These are phyloP conservation scores for Gallinago media DNA, from an alignment of 2,113 vertebrate species.

Conservation along the genomic window DNA sequence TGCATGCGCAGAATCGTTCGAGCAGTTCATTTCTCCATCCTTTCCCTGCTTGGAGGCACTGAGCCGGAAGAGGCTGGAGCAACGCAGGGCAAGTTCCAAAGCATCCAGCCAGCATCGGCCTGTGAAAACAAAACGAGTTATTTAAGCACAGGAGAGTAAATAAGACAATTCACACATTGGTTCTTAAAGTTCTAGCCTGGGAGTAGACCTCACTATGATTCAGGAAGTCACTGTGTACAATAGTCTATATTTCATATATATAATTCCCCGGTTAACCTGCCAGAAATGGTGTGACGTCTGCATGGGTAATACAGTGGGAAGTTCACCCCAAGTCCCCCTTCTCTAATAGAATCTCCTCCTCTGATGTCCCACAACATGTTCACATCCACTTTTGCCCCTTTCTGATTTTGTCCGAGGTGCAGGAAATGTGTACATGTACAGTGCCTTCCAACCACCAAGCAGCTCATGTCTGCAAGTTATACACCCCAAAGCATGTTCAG, in stretches of 20 bases:
- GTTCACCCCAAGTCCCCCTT: not conserved
- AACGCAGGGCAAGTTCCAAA: slow-evolving; percentile 92
- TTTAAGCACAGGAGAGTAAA: not conserved
- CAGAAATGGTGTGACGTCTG: not conserved
- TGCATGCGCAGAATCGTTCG: slow-evolving; percentile 78
- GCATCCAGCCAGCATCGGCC: slow-evolving; percentile 98
- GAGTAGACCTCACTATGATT: not conserved
- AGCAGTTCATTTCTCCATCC: slow-evolving; percentile 85
- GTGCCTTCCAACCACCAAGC: not conserved
- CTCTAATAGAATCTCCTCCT: not conserved
- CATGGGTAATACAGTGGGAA: not conserved
- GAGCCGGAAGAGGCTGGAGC: slow-evolving; percentile 91
- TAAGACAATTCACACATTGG: not conserved
- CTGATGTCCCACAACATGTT: not conserved
- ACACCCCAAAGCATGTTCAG: not conserved
- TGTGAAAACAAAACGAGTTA: slow-evolving; percentile 54
- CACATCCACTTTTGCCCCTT: not conserved
- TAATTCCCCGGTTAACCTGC: not conserved
- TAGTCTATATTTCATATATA: not conserved
- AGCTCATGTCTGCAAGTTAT: not conserved
- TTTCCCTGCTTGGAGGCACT: slow-evolving; percentile 82
- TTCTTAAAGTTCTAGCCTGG: not conserved
- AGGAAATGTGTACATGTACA: fast-evolving
- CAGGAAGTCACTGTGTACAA: not conserved
- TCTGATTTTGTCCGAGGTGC: not conserved